These are phyloP conservation scores for Osmoderma eremita DNA, from an alignment of 2,888 invertebrate species.

Conservation along the genomic window DNA sequence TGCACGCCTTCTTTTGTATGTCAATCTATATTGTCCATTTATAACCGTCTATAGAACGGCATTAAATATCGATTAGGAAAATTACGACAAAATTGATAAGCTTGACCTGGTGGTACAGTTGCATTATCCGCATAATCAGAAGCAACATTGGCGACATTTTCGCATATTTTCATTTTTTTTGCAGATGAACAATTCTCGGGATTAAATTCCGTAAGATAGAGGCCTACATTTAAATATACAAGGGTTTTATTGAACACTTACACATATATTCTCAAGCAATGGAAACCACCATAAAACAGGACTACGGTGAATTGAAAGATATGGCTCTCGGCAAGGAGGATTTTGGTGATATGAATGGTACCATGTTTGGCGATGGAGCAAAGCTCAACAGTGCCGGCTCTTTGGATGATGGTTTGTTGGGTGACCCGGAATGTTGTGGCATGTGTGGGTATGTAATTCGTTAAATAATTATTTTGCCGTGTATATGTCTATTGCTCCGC, in stretches of 20 bases:
- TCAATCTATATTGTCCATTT: not conserved
- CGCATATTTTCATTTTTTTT: slow-evolving; percentile 42
- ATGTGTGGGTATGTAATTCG: slow-evolving; percentile 61
- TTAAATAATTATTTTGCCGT: slow-evolving; percentile 7
- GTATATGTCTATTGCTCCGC: not conserved
- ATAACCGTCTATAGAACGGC: not conserved
- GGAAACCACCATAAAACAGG: slow-evolving; percentile 38
- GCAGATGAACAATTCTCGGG: slow-evolving; percentile 60
- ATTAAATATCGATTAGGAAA: slow-evolving; percentile 35
- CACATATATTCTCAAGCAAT: slow-evolving; percentile 45
- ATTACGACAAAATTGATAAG: slow-evolving; percentile 32
- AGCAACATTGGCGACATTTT: slow-evolving; percentile 19
- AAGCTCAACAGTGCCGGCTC: slow-evolving; percentile 59
- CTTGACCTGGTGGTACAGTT: slow-evolving; percentile 36
- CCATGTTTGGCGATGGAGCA: slow-evolving; percentile 60
- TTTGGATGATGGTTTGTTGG: slow-evolving; percentile 61
- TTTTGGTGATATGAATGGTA: slow-evolving; percentile 57
- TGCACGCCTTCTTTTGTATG: slow-evolving; percentile 2
- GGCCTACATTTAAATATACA: slow-evolving; percentile 54
- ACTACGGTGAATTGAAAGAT: slow-evolving; percentile 42
- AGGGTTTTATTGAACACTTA: slow-evolving; percentile 47
- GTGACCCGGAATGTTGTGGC: slow-evolving; percentile 63
- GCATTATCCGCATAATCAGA: slow-evolving; percentile 19
- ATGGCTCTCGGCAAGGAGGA: slow-evolving; percentile 53
- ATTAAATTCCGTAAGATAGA: slow-evolving; percentile 56